Conservation (phyloP, 2,888 invertebrate genomes). For the Saturnia japonica region DNA sequence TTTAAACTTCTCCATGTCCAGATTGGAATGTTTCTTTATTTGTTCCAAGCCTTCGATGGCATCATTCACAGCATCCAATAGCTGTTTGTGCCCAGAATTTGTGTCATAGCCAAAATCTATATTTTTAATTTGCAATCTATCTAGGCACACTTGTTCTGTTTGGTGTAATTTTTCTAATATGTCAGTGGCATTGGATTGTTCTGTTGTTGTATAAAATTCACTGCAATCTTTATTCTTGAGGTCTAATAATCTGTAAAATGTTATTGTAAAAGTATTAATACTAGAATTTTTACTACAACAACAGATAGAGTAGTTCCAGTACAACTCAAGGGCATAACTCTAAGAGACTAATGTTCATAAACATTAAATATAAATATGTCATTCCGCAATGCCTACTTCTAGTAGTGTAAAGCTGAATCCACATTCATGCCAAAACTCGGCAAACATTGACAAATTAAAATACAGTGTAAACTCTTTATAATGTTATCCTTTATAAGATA, state of each 20-base stretch:
- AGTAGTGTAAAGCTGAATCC: too few species aligned
- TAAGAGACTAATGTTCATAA: too few species aligned
- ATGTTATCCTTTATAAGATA: too few species aligned
- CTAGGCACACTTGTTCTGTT: conserved; percentile 53
- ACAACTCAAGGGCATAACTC: too few species aligned
- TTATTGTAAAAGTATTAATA: background rate
- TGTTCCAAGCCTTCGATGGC: conserved; percentile 64
- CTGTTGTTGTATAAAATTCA: conserved; percentile 53
- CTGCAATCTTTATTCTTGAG: conserved; percentile 53
- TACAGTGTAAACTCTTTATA: too few species aligned
- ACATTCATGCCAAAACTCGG: too few species aligned
- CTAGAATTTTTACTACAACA: too few species aligned
- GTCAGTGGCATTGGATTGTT: conserved; percentile 46
- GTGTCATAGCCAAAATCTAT: conserved; percentile 68
- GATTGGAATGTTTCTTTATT: conserved; percentile 64
- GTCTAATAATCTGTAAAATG: conserved; percentile 59
- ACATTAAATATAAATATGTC: too few species aligned
- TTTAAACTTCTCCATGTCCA: conserved; percentile 57
- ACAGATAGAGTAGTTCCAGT: too few species aligned
- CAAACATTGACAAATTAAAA: too few species aligned
- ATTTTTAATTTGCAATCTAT: conserved; percentile 61
- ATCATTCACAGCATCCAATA: conserved; percentile 68
- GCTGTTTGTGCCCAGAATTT: conserved; percentile 60
- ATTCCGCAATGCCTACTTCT: too few species aligned
- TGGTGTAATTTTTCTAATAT: conserved; percentile 45